These are phyloP conservation scores for Tinea trinotella DNA, from an alignment of 2,888 invertebrate species.

Conservation along the genomic window DNA sequence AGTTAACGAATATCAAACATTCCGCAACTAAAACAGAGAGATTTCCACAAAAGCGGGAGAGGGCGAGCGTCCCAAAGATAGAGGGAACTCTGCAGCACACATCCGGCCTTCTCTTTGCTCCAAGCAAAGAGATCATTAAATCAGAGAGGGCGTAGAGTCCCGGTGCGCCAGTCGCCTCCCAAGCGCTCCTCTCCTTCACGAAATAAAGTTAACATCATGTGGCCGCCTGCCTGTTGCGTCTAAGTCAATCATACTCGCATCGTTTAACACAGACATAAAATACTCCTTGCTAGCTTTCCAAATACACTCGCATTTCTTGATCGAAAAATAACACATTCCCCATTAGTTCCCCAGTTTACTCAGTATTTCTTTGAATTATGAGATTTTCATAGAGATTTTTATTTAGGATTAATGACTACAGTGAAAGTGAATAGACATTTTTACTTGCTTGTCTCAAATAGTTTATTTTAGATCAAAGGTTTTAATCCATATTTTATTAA, in stretches of 20 bases:
- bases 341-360: too few relatives aligned
- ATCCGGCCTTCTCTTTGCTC: constrained; percentile 14
- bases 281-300: not conserved
- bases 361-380: too few relatives aligned
- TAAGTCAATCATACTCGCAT: constrained; percentile 16
- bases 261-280: constrained; percentile 4
- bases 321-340: not conserved
- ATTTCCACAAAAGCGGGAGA: constrained; percentile 17
- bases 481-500: too few relatives aligned
- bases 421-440: too few relatives aligned
- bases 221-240: constrained; percentile 17
- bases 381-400: too few relatives aligned
- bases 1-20: constrained; percentile 20
- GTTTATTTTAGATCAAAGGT: too few relatives aligned
- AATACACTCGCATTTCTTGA: not conserved
- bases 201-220: constrained; percentile 16
- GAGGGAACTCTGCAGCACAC: constrained; percentile 19
- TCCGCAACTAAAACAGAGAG: constrained; percentile 19
- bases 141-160: constrained; percentile 18
- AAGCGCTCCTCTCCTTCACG: constrained; percentile 6
- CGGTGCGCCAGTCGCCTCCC: not conserved
- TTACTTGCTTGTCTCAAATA: too few relatives aligned
- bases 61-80: constrained; percentile 7
- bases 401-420: too few relatives aligned
- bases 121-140: constrained; percentile 20